These are phyloP conservation scores for Tetramorium bicarinatum DNA, from an alignment of 2,888 invertebrate species.

Conservation along the genomic window DNA sequence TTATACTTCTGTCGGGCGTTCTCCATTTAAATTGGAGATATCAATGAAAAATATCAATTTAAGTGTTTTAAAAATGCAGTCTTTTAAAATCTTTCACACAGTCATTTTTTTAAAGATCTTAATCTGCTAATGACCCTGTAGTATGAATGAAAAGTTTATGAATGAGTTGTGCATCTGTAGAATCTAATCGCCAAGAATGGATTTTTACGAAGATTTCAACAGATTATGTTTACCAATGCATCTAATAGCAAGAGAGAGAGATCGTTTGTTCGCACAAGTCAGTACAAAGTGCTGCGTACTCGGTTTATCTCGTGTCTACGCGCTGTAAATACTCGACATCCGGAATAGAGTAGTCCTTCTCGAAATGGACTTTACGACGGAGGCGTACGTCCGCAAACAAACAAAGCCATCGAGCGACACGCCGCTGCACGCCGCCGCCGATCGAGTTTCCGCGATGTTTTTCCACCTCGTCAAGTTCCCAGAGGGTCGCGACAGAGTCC, in stretches of 20 bases:
- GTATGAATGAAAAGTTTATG: neutral
- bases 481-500: neutral
- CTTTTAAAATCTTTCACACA: neutral
- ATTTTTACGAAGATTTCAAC: neutral
- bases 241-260: neutral
- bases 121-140: neutral
- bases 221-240: no score
- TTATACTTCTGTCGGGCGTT: neutral
- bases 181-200: constrained; percentile 5
- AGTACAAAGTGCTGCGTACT: no score
- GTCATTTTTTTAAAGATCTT: neutral
- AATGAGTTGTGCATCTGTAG: neutral
- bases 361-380: neutral
- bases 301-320: neutral
- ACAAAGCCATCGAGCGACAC: neutral
- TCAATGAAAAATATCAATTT: no score
- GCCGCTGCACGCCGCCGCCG: no score
- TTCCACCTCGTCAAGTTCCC: neutral
- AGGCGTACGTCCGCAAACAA: neutral
- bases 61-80: no score
- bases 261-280: neutral
- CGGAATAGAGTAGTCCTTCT: no score
- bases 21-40: neutral
- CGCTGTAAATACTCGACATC: neutral
- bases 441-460: no score